These are phyloP conservation scores for Cataglyphis albicans DNA, from an alignment of 2,888 invertebrate species.

Conservation along the genomic window DNA sequence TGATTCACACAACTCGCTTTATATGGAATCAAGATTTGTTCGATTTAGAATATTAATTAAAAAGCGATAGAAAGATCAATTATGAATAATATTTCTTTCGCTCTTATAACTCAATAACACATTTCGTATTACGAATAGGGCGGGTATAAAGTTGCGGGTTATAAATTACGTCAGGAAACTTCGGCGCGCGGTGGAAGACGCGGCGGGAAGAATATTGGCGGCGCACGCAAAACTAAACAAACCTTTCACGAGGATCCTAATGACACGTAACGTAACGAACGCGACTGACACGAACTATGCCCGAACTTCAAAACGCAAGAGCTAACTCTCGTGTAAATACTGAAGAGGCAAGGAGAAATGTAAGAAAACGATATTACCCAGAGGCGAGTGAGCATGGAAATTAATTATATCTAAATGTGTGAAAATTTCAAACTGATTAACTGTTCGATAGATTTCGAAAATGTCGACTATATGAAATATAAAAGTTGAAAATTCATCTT, in stretches of 20 bases:
- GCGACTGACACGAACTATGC: slow-evolving; percentile 50
- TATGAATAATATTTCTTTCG: slow-evolving; percentile 1
- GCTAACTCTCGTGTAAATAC: slow-evolving; percentile 54
- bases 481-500: neutral
- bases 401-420: slow-evolving; percentile 38
- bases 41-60: neutral
- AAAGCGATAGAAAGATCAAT: slow-evolving; percentile 10
- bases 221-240: slow-evolving; percentile 55
- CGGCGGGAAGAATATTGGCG: slow-evolving; percentile 45
- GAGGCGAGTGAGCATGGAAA: slow-evolving; percentile 17
- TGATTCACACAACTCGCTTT: neutral
- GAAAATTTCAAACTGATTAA: slow-evolving; percentile 6
- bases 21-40: neutral
- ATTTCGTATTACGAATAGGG: slow-evolving; percentile 36
- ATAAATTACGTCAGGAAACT: slow-evolving; percentile 52
- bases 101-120: slow-evolving; percentile 41
- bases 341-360: slow-evolving; percentile 42
- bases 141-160: slow-evolving; percentile 30
- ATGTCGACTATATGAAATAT: neutral
- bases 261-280: slow-evolving; percentile 57
- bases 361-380: slow-evolving; percentile 38
- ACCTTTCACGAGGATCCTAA: slow-evolving; percentile 53
- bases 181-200: slow-evolving; percentile 15
- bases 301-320: slow-evolving; percentile 46
- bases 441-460: neutral